A percentile compares a stretch with the other conserved stretches of the same genome.
Evolutionary conservation across 2,113 vertebrate species (phyloP).

Genomic region (Euleptes europaea): DNA sequence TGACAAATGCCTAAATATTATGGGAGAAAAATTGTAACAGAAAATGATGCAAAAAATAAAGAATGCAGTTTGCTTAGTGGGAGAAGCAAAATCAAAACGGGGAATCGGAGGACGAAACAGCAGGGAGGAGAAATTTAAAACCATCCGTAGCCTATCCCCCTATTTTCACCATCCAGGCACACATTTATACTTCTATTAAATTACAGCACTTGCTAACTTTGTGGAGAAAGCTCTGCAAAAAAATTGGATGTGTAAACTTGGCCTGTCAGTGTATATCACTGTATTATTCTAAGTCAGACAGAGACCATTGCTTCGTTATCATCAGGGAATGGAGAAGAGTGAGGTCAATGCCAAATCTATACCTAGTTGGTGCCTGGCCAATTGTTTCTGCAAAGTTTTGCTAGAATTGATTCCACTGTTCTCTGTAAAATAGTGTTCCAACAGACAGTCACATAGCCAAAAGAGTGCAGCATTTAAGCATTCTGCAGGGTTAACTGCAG

Average conservation of each 20-base stretch:
- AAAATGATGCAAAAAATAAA: too few relatives aligned
- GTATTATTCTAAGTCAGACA: slow-evolving; percentile 45
- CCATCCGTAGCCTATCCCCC: too few relatives aligned
- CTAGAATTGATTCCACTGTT: neutral
- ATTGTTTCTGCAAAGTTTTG: neutral
- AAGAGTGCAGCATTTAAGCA: accelerated
- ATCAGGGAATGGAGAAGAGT: neutral
- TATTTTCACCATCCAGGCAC: too few relatives aligned
- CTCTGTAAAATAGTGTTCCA: neutral
- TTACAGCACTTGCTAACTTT: too few relatives aligned
- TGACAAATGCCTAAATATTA: too few relatives aligned
- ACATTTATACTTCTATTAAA: neutral
- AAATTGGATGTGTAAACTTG: neutral
- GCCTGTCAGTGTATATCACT: neutral
- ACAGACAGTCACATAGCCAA: neutral
- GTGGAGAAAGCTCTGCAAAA: neutral
- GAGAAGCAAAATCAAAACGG: too few relatives aligned
- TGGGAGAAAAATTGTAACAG: too few relatives aligned
- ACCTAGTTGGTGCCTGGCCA: neutral
- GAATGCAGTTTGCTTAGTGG: too few relatives aligned
- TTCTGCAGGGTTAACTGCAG: neutral
- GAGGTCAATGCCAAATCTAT: slow-evolving; percentile 7
- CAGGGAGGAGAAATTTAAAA: too few relatives aligned
- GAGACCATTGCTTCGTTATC: slow-evolving; percentile 36
- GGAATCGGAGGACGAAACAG: too few relatives aligned